A percentile compares a stretch with the other conserved stretches of the same genome.
Evolutionary conservation across 1,140 invertebrate genomes (phyloP).

Genomic region (Cotesia vestalis): DNA sequence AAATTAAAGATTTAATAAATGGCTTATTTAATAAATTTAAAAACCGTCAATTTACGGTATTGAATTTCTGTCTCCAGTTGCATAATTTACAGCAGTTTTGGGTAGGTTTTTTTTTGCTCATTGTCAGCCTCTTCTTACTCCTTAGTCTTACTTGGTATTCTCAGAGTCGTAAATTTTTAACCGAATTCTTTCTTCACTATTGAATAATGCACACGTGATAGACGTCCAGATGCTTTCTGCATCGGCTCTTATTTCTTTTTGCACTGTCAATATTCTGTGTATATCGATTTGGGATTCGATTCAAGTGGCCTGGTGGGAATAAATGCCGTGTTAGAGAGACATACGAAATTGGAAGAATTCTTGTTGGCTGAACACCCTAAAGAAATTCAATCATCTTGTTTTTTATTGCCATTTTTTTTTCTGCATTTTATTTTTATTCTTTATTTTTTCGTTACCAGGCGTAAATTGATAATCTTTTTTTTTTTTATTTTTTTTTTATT

Average conservation of each 20-base stretch:
- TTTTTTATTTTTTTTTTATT: conserved; percentile 24
- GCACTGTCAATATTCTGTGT: neutral
- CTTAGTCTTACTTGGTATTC: conserved; percentile 7
- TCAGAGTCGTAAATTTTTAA: conserved; percentile 9
- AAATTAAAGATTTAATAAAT: no score
- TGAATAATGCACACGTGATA: conserved; percentile 27
- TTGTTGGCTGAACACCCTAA: neutral
- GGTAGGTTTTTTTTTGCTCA: neutral
- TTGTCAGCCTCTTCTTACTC: neutral
- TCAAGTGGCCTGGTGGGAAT: conserved; percentile 9
- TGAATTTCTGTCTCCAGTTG: no score
- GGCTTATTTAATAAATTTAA: no score
- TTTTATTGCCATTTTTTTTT: neutral
- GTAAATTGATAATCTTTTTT: conserved; percentile 2
- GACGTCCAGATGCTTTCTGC: conserved; percentile 19
- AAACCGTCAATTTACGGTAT: no score
- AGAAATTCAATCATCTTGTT: conserved; percentile 14
- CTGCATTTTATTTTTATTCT: neutral
- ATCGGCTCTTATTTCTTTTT: neutral
- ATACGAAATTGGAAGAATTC: conserved; percentile 5
- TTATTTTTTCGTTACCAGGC: neutral
- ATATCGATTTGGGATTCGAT: neutral
- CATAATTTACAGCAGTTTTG: neutral
- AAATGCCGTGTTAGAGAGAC: conserved; percentile 7
- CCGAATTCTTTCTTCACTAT: conserved; percentile 19